Evolutionary conservation across 2,888 invertebrate genomes (phyloP).

Genomic region (Apodemia hepburni): DNA sequence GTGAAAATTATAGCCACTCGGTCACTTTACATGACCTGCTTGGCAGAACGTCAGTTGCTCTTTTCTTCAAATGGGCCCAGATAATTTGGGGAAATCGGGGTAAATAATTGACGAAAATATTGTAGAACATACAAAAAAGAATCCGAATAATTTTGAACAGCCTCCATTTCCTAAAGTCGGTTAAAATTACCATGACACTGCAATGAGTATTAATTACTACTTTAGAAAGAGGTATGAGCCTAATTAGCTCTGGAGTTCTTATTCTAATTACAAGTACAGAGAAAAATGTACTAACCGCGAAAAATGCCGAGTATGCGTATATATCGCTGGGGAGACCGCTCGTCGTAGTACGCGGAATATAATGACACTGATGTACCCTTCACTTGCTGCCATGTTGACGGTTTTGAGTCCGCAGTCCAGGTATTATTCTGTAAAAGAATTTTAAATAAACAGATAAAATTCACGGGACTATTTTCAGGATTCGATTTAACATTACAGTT

Average conservation of each 20-base stretch:
- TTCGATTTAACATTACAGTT: too few species aligned
- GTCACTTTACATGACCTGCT: too few species aligned
- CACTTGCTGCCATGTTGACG: constrained; percentile 60
- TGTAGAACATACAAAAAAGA: too few species aligned
- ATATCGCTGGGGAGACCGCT: constrained; percentile 60
- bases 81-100: too few species aligned
- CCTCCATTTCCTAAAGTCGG: too few species aligned
- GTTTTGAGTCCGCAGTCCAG: constrained; percentile 44
- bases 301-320: constrained; percentile 62
- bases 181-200: neutral
- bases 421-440: constrained; percentile 53
- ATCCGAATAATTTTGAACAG: too few species aligned
- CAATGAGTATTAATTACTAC: neutral
- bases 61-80: too few species aligned
- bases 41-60: too few species aligned
- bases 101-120: too few species aligned
- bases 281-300: constrained; percentile 46
- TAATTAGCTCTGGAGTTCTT: neutral
- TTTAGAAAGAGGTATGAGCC: neutral
- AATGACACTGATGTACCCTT: constrained; percentile 62
- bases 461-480: too few species aligned
- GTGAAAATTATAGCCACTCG: too few species aligned
- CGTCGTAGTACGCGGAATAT: constrained; percentile 78
- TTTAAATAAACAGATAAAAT: too few species aligned
- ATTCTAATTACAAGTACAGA: neutral